These are phyloP conservation scores for Holothuria scabra DNA, from an alignment of 53 echinoderm and acorn worm genomes.

Conservation along the genomic window DNA sequence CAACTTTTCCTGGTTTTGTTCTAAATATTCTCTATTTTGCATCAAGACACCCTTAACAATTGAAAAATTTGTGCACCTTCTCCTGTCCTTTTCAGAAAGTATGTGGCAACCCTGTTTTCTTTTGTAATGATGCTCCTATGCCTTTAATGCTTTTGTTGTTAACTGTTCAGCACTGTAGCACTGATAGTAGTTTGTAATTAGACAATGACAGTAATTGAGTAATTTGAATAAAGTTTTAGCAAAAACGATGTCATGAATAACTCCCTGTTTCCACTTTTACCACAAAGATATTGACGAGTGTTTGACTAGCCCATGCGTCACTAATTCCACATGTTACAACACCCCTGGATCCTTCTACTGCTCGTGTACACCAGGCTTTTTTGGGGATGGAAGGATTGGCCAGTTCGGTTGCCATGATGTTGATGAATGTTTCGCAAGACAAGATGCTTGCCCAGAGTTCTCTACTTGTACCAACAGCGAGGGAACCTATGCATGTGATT, in stretches of 20 bases:
- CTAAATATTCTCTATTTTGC: too few species aligned
- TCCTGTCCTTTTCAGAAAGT: too few species aligned
- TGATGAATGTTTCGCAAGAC: conserved; percentile 22
- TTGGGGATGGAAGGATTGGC: conserved; percentile 34
- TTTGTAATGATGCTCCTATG: too few species aligned
- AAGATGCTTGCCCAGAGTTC: conserved; percentile 17
- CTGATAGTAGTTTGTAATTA: too few species aligned
- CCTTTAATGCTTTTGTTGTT: too few species aligned
- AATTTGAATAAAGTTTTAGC: background rate
- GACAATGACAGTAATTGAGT: too few species aligned
- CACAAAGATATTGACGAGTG: conserved; percentile 57
- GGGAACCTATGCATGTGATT: conserved; percentile 34
- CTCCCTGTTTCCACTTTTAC: background rate
- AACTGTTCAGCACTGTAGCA: too few species aligned
- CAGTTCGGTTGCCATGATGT: conserved; percentile 44
- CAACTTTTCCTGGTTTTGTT: too few species aligned
- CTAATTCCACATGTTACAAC: conserved; percentile 49
- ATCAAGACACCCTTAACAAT: too few species aligned
- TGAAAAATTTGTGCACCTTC: too few species aligned
- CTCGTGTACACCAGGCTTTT: conserved; percentile 39
- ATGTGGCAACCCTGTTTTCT: too few species aligned
- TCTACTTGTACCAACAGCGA: conserved; percentile 38
- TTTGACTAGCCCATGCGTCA: conserved; percentile 1
- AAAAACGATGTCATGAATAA: background rate
- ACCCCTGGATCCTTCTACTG: conserved; percentile 53